These are phyloP conservation scores for Hylaea fasciaria DNA, from an alignment of 2,888 invertebrate genomes.

Conservation along the genomic window DNA sequence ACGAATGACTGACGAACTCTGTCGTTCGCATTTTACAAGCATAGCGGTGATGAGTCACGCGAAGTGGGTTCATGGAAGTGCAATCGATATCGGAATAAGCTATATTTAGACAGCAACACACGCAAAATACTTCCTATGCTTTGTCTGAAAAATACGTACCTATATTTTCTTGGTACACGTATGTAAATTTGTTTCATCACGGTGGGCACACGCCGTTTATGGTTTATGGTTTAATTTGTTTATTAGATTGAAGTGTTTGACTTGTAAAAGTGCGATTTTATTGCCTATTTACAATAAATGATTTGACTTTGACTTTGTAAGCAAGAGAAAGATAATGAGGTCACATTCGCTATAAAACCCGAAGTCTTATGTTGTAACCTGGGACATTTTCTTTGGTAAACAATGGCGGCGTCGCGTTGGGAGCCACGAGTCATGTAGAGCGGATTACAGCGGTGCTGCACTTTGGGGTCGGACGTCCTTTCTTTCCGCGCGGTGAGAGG, in stretches of 20 bases:
- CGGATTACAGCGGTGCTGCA: slow-evolving; percentile 13
- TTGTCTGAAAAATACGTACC: slow-evolving; percentile 5
- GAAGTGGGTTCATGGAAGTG: slow-evolving; percentile 48
- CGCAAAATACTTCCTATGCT: neutral
- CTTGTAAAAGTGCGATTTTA: too few species aligned
- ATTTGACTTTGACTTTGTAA: too few species aligned
- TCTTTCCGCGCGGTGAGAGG: slow-evolving; percentile 52
- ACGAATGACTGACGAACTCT: slow-evolving; percentile 1
- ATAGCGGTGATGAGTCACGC: slow-evolving; percentile 26
- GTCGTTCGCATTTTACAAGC: slow-evolving; percentile 11
- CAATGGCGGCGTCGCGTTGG: neutral
- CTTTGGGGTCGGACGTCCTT: slow-evolving; percentile 43
- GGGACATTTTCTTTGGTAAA: neutral
- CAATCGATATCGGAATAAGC: slow-evolving; percentile 37
- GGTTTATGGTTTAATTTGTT: too few species aligned
- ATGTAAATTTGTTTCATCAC: neutral
- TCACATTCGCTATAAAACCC: too few species aligned
- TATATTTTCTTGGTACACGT: slow-evolving; percentile 6
- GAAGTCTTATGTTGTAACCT: too few species aligned
- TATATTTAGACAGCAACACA: slow-evolving; percentile 16
- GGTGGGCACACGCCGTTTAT: neutral
- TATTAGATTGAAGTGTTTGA: too few species aligned
- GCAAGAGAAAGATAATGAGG: too few species aligned
- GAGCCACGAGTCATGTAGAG: slow-evolving; percentile 33
- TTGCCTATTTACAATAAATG: too few species aligned